A percentile compares a stretch with the other conserved stretches of the same genome.
phyloP scores from a whole-genome alignment of 2,113 vertebrate genomes.

The Salvelinus sp. region DNA sequence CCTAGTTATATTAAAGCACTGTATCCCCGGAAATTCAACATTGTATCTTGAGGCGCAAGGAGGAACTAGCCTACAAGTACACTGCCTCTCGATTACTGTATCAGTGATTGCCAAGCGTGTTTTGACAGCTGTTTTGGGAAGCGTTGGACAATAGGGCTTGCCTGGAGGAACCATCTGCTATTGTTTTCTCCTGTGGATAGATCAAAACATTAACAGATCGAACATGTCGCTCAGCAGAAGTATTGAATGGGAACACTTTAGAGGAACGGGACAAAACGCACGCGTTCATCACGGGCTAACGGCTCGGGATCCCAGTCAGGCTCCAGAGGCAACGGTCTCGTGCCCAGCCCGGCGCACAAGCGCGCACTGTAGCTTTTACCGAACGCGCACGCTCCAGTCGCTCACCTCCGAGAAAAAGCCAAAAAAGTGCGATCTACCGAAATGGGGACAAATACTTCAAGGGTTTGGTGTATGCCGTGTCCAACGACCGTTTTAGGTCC shows the following conservation, averaged over 20 bases:
- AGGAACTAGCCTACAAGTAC: neutral
- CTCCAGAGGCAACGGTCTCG: constrained; percentile 82
- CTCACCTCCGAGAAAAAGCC: constrained; percentile 94
- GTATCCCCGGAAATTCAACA: neutral
- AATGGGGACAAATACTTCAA: constrained; percentile 98
- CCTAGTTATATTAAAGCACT: neutral
- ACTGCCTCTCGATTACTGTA: neutral
- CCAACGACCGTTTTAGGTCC: constrained; percentile 89
- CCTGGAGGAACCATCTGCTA: neutral
- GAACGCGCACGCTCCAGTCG: constrained; percentile 93
- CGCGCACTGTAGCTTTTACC: constrained; percentile 96
- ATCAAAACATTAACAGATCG: neutral
- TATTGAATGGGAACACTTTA: constrained; percentile 94
- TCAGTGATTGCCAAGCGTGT: neutral
- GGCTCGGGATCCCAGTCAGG: constrained; percentile 74
- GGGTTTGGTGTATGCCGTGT: constrained; percentile 93
- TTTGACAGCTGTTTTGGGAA: neutral
- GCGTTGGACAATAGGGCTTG: neutral
- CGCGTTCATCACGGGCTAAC: constrained; percentile 70
- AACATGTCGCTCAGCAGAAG: constrained; percentile 82
- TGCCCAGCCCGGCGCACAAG: constrained; percentile 96
- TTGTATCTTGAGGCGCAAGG: neutral
- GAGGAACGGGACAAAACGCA: constrained; percentile 89
- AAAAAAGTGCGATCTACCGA: constrained; percentile 92
- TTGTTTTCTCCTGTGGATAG: neutral